Evolutionary conservation across 2,113 vertebrate species (phyloP).

Genomic region (Psittacara wagleri): DNA sequence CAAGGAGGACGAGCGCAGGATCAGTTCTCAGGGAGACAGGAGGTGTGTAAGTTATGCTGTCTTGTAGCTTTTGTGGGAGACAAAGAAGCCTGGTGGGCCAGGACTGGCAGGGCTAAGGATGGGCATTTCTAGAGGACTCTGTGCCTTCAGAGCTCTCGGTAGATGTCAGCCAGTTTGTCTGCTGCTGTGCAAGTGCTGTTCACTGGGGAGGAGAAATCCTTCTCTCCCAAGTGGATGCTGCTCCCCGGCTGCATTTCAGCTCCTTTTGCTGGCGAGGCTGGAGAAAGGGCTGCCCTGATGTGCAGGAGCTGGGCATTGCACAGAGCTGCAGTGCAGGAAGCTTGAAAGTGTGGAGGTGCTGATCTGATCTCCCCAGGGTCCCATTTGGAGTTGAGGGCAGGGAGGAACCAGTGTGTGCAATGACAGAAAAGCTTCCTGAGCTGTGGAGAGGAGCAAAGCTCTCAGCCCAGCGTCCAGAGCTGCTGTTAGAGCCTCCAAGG

Average conservation of each 20-base stretch:
- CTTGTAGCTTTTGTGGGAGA: not conserved
- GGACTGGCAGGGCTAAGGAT: not conserved
- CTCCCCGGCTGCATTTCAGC: not conserved
- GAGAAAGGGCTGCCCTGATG: not conserved
- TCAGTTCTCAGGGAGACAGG: constrained; percentile 3
- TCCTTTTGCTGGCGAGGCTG: not conserved
- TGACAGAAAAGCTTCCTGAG: not conserved
- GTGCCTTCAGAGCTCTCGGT: not conserved
- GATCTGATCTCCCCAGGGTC: not conserved
- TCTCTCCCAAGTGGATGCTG: not conserved
- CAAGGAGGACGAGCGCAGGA: not conserved
- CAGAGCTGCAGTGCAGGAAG: not conserved
- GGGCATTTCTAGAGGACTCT: not conserved
- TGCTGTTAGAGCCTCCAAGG: not conserved
- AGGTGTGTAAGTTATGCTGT: not conserved
- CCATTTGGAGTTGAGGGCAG: not conserved
- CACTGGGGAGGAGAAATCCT: not conserved
- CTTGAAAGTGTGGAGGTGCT: not conserved
- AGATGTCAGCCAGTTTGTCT: constrained; percentile 18
- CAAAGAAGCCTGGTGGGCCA: not conserved
- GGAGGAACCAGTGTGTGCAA: not conserved
- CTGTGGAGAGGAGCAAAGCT: not conserved
- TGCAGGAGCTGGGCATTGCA: not conserved
- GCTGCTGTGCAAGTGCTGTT: constrained; percentile 14
- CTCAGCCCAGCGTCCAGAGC: not conserved